These are phyloP conservation scores for Xiphophorus couchianus DNA, from an alignment of 2,113 vertebrate genomes.

Conservation along the genomic window DNA sequence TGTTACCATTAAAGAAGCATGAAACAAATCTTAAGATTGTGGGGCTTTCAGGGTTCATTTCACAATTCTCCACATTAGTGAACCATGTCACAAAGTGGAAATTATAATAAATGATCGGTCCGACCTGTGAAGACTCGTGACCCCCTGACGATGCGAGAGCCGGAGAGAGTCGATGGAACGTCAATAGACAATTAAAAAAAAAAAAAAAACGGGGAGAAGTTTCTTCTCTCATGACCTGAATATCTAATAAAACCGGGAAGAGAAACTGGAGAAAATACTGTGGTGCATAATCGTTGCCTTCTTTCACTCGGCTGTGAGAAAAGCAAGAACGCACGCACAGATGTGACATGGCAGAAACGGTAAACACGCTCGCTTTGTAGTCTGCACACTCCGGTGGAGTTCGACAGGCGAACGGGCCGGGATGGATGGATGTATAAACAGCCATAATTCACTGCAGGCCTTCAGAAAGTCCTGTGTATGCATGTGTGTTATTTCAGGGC, in stretches of 20 bases:
- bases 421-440: conserved; percentile 69
- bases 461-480: conserved; percentile 30
- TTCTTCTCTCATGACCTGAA: conserved; percentile 41
- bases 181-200: conserved; percentile 54
- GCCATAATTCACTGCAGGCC: conserved; percentile 63
- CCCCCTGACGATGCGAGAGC: conserved; percentile 23
- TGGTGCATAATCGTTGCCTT: conserved; percentile 46
- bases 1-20: conserved; percentile 50
- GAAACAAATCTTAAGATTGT: conserved; percentile 58
- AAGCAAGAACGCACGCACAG: conserved; percentile 20
- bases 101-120: conserved; percentile 44
- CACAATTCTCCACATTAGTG: conserved; percentile 43
- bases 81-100: conserved; percentile 34
- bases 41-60: conserved; percentile 60
- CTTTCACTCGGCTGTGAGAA: conserved; percentile 39
- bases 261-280: neutral
- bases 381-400: conserved; percentile 49
- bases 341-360: conserved; percentile 52
- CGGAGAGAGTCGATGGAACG: conserved; percentile 44
- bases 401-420: conserved; percentile 56
- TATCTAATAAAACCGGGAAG: conserved; percentile 16
- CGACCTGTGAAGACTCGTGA: conserved; percentile 4
- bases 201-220: neutral
- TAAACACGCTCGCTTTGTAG: conserved; percentile 66
- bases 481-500: conserved; percentile 34